Percentiles rank a stretch among this genome's conserved stretches.
phyloP scores from a whole-genome alignment of 2,797 vertebrate genomes.

The Poliocrania exsul region DNA sequence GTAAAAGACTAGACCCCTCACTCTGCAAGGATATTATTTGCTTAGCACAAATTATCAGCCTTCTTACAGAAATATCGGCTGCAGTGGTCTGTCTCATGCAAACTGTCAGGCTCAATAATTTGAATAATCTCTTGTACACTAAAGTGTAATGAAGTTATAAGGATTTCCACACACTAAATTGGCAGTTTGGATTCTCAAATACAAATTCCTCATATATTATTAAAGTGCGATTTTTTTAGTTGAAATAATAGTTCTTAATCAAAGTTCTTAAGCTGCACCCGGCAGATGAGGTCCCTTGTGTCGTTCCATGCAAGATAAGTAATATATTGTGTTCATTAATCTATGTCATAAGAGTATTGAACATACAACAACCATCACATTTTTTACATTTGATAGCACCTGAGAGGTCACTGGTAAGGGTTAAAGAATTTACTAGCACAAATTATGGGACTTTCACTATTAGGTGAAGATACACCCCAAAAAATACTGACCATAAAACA shows the following conservation, averaged over 20 bases:
- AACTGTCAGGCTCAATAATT: neutral
- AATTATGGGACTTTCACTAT: neutral
- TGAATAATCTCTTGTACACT: neutral
- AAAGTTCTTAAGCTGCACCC: neutral
- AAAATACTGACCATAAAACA: neutral
- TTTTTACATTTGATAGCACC: slow-evolving; percentile 9
- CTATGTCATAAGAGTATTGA: neutral
- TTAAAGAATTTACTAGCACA: neutral
- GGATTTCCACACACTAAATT: neutral
- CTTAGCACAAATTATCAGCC: neutral
- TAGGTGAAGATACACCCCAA: neutral
- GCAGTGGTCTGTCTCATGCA: neutral
- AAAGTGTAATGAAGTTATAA: neutral
- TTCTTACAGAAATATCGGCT: neutral
- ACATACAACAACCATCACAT: neutral
- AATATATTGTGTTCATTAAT: neutral
- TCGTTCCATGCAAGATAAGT: neutral
- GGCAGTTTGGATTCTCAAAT: neutral
- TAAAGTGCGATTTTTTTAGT: neutral
- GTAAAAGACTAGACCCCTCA: neutral
- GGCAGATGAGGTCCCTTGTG: neutral
- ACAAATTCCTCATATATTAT: neutral
- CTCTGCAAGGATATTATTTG: neutral
- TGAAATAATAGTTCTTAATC: neutral
- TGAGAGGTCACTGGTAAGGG: neutral